Conservation (phyloP, 2,797 vertebrate genomes). For the Podarcis siculus region DNA sequence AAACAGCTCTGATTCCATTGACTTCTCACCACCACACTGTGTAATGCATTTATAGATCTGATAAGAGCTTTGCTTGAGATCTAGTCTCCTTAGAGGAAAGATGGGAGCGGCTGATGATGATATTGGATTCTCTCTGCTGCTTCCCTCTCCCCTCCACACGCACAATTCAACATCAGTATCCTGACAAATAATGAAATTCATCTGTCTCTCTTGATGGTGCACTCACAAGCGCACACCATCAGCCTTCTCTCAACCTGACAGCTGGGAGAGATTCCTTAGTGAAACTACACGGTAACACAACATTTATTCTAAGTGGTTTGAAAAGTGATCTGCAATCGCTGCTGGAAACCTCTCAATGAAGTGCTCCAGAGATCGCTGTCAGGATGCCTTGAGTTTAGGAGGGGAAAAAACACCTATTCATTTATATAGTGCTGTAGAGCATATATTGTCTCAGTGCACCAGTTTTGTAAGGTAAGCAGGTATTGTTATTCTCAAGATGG, state of each 20-base stretch:
- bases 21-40: slow-evolving; percentile 56
- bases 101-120: slow-evolving; percentile 29
- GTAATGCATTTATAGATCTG: slow-evolving; percentile 73
- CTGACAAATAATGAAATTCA: slow-evolving; percentile 61
- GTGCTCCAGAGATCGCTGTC: slow-evolving; percentile 17
- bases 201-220: slow-evolving; percentile 29
- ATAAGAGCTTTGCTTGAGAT: slow-evolving; percentile 61
- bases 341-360: slow-evolving; percentile 40
- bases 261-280: slow-evolving; percentile 56
- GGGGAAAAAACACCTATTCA: background rate
- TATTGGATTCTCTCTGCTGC: slow-evolving; percentile 26
- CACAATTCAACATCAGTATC: slow-evolving; percentile 20
- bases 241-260: slow-evolving; percentile 21
- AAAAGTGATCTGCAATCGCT: slow-evolving; percentile 47
- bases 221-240: background rate
- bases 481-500: background rate
- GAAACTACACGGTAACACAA: slow-evolving; percentile 28
- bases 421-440: background rate
- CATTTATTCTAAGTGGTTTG: slow-evolving; percentile 47
- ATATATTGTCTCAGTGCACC: background rate
- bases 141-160: background rate
- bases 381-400: slow-evolving; percentile 27
- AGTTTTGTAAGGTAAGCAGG: background rate
- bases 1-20: slow-evolving; percentile 66
- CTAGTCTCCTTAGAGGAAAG: slow-evolving; percentile 26